Base-by-base conservation (phyloP, 2,888 invertebrate genomes). In the Trimorus sp. region DNA sequence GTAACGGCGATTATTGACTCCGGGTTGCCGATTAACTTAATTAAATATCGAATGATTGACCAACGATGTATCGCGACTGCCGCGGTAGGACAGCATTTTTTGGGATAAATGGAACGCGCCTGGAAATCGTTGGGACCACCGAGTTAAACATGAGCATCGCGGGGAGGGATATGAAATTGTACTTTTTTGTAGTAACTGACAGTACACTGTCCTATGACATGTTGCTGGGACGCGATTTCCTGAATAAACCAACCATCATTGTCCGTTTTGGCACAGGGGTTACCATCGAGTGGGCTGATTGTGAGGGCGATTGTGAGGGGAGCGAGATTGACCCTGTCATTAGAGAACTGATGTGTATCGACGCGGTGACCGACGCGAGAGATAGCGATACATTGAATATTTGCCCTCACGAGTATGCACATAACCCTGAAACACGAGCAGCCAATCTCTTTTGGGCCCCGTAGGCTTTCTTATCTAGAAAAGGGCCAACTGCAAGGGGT, bases 81-180 rank as follows among this genome's bases (percentile, higher is more conserved):
- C 14, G n/a, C 14, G 11, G 7, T 7, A n/a, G 48, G 48, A 5
- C 42, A 45, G 16, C 11, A 12, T 40, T 62, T 62, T 8, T 11
- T 62, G 60, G 60, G 36, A 62, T 62, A 26, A 14, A 62, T n/a
- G 60, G 60, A 36, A 48, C 60, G 36, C 60, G 48, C 5, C 26
- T 62, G 36, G 48, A 62, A n/a, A n/a, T 48, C 1, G 7, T 58
- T n/a, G 58, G 58, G 11, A 38, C 38, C 12, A 14, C 38, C 7
- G n/a, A 38, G n/a, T 9, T n/a, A 9, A 38, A 14, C 16, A 14
- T 58, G 7, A 37, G 7, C 7, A 38, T 58, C 0, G 15, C 15
- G 1, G 58, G 58, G 58, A 8, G n/a, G n/a, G 9, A 14, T 9
- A 14, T 58, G n/a, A 38, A 58, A 14, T 38, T 58, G n/a, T n/a